A percentile compares a stretch with the other conserved stretches of the same genome.
phyloP scores from a whole-genome alignment of 2,797 vertebrate genomes.

The Sternarchorhynchus goeldii region DNA sequence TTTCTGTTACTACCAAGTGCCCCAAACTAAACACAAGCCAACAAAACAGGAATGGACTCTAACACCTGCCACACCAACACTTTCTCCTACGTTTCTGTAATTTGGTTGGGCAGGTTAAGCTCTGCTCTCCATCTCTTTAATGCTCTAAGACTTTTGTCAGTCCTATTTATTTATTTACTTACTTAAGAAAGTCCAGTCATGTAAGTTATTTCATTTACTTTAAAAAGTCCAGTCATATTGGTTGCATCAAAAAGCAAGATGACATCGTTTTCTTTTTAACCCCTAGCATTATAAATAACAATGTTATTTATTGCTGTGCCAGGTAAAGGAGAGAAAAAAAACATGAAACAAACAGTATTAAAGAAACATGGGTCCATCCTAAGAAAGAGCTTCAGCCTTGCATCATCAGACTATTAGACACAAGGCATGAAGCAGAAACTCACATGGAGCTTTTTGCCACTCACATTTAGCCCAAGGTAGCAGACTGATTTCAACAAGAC shows the following conservation, averaged over 20 bases:
- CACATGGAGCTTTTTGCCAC: not conserved
- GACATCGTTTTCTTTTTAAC: not conserved
- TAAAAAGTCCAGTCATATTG: not conserved
- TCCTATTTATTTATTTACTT: conserved; percentile 2
- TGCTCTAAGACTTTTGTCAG: conserved; percentile 30
- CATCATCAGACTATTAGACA: not conserved
- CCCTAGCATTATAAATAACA: not conserved
- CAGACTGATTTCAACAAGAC: too few relatives aligned
- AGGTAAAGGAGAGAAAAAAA: not conserved
- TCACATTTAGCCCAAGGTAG: too few relatives aligned
- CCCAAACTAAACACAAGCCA: conserved; percentile 29
- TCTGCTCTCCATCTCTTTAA: conserved; percentile 31
- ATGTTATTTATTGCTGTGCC: not conserved
- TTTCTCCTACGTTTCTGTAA: conserved; percentile 26
- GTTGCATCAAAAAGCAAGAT: not conserved
- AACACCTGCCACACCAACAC: conserved; percentile 7
- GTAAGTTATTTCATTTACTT: not conserved
- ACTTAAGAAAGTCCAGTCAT: not conserved
- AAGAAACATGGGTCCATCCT: not conserved
- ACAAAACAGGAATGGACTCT: conserved; percentile 34
- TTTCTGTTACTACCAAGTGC: conserved; percentile 1
- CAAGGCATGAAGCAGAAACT: not conserved
- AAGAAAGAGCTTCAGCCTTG: not conserved
- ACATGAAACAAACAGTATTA: not conserved
- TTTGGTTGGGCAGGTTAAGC: conserved; percentile 16